A percentile compares a stretch with the other conserved stretches of the same genome.
Conservation (phyloP, 2,113 vertebrate species). For the Mystacornis crossleyi region DNA sequence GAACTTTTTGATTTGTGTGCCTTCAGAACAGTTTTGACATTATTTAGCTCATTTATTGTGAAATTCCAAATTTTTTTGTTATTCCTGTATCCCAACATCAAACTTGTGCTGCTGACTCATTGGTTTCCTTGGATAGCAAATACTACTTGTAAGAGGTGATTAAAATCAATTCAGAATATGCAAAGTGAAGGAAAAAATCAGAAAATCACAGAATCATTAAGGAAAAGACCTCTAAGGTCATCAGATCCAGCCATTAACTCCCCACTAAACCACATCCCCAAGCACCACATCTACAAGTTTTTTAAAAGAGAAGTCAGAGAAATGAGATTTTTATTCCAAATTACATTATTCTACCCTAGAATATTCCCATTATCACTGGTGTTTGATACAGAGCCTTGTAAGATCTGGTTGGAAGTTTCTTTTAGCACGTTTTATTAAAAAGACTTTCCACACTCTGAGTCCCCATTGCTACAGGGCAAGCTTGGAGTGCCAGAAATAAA, state of each 20-base stretch:
- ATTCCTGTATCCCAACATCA: background rate
- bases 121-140: background rate
- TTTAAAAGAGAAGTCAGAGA: background rate
- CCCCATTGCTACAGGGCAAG: background rate
- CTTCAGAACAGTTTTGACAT: background rate
- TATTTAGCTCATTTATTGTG: rapidly evolving
- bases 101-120: background rate
- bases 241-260: background rate
- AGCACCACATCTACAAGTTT: background rate
- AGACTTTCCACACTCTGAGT: rapidly evolving
- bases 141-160: background rate
- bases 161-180: background rate
- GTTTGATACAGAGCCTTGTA: background rate
- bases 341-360: background rate
- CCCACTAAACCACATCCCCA: background rate
- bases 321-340: background rate
- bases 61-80: background rate
- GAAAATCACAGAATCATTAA: background rate
- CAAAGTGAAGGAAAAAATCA: background rate
- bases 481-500: background rate
- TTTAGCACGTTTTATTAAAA: background rate
- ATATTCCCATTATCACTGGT: background rate
- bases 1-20: background rate
- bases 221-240: background rate
- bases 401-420: background rate